Evolutionary conservation across 2,888 invertebrate species (phyloP).

Genomic region (Melieria picta): DNA sequence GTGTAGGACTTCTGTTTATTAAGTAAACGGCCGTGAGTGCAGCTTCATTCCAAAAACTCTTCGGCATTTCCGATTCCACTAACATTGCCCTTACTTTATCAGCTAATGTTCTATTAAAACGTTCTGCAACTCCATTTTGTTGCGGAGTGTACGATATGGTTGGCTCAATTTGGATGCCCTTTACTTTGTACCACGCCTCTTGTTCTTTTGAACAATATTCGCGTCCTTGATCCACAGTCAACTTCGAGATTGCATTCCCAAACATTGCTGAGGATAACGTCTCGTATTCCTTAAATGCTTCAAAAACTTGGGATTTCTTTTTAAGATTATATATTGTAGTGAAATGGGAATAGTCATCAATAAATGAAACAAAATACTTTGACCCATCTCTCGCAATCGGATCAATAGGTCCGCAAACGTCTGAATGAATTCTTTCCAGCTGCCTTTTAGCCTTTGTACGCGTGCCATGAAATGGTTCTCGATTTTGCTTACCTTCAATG

Average conservation of each 20-base stretch:
- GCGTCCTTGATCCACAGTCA: too few relatives aligned
- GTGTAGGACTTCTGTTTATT: constrained; percentile 30
- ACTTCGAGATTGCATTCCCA: constrained; percentile 9
- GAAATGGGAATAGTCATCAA: constrained; percentile 49
- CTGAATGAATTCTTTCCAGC: constrained; percentile 31
- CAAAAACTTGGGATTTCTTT: constrained; percentile 29
- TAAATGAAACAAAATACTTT: constrained; percentile 48
- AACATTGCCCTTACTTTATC: constrained; percentile 36
- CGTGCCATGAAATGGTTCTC: too few relatives aligned
- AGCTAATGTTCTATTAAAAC: constrained; percentile 30
- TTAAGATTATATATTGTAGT: constrained; percentile 30
- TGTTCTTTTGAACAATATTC: too few relatives aligned
- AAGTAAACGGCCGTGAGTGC: constrained; percentile 24
- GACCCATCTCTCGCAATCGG: constrained; percentile 1
- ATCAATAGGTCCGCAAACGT: constrained; percentile 49
- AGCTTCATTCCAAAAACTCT: constrained; percentile 34
- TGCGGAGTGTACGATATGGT: too few relatives aligned
- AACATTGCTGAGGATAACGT: constrained; percentile 26
- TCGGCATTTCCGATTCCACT: constrained; percentile 29
- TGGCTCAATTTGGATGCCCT: too few relatives aligned
- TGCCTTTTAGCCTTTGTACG: neutral
- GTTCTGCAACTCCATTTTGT: constrained; percentile 29
- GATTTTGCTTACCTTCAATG: too few relatives aligned
- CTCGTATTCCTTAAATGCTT: constrained; percentile 20
- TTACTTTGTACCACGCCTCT: too few relatives aligned